Percentiles rank a stretch among this genome's conserved stretches.
phyloP scores from a whole-genome alignment of 2,888 invertebrate species.

The Choristoneura rosaceana region DNA sequence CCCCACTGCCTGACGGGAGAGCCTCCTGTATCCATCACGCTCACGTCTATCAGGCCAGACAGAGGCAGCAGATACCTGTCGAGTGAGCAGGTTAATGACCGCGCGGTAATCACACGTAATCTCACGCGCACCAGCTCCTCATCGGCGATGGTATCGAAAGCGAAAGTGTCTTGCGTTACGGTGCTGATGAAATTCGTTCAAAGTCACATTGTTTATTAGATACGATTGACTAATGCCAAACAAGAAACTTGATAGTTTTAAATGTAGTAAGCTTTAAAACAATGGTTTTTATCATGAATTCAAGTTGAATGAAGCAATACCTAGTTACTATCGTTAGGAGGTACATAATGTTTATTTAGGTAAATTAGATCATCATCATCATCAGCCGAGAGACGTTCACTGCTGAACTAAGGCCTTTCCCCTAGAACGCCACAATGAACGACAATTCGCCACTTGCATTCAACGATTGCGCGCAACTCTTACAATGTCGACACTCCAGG shows the following conservation, averaged over 20 bases:
- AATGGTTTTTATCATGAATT: not conserved
- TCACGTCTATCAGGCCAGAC: constrained; percentile 70
- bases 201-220: constrained; percentile 36
- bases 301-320: not conserved
- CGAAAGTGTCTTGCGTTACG: constrained; percentile 69
- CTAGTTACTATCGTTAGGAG: not conserved
- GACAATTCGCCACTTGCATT: too few relatives aligned
- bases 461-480: too few relatives aligned
- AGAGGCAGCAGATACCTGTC: constrained; percentile 76
- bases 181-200: constrained; percentile 47
- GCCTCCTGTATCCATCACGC: constrained; percentile 79
- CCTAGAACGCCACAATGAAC: too few relatives aligned
- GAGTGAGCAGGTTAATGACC: constrained; percentile 65
- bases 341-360: too few relatives aligned
- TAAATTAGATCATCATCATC: too few relatives aligned
- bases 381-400: too few relatives aligned
- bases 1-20: constrained; percentile 94
- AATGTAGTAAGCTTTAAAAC: not conserved
- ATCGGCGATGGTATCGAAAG: constrained; percentile 71
- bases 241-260: not conserved
- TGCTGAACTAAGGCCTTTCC: too few relatives aligned
- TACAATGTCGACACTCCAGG: too few relatives aligned
- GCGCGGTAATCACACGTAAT: constrained; percentile 73
- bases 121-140: constrained; percentile 70
- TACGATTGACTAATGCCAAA: constrained; percentile 27